A percentile compares a stretch with the other conserved stretches of the same genome.
These are phyloP conservation scores for Drosophila neocordata DNA, from an alignment of 1,140 invertebrate genomes.

Conservation along the genomic window DNA sequence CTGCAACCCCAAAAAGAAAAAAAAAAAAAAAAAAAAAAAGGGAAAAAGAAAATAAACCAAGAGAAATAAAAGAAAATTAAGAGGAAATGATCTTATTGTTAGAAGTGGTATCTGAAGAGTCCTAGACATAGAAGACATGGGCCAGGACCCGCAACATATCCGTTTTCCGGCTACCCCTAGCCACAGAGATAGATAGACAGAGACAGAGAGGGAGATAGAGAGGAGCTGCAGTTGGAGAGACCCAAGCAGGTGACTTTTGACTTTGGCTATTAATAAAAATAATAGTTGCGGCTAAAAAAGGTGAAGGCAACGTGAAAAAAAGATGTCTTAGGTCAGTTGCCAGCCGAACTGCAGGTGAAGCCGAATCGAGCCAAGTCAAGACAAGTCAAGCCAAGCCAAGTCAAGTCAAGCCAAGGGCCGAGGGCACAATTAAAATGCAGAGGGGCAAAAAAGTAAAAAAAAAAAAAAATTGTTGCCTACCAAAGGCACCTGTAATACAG, in stretches of 20 bases:
- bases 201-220: not conserved
- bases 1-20: constrained; percentile 68
- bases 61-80: constrained; percentile 37
- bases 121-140: constrained; percentile 5
- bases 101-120: constrained; percentile 45
- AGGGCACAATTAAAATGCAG: constrained; percentile 72
- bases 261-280: constrained; percentile 81
- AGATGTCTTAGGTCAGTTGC: constrained; percentile 79
- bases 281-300: constrained; percentile 76
- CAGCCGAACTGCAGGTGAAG: constrained; percentile 64
- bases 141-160: constrained; percentile 59
- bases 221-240: constrained; percentile 14
- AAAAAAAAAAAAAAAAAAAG: too few species aligned
- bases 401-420: constrained; percentile 21
- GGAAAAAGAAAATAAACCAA: constrained; percentile 25
- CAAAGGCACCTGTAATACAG: constrained; percentile 55
- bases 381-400: constrained; percentile 3
- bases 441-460: constrained; percentile 13
- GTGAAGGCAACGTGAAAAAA: constrained; percentile 74
- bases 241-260: constrained; percentile 74
- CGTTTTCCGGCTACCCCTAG: constrained; percentile 78
- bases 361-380: constrained; percentile 6
- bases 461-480: constrained; percentile 27
- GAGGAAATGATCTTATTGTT: constrained; percentile 61
- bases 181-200: not conserved